Conservation (phyloP, 2,113 vertebrate genomes). For the Serinus canaria region DNA sequence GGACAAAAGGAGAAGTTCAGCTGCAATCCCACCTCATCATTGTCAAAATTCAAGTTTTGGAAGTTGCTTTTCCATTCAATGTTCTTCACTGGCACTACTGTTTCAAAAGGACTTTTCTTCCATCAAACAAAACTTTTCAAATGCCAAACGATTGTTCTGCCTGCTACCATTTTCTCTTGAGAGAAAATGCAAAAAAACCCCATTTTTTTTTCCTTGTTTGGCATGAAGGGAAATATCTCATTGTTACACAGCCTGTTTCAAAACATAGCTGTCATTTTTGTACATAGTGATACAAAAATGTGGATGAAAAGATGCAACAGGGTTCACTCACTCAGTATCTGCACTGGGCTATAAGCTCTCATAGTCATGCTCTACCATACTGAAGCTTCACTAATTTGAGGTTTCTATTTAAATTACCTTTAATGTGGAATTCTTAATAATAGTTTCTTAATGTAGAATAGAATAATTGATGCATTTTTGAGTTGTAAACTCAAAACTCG, state of each 20-base stretch:
- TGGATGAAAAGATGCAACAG: neutral
- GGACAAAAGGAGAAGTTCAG: neutral
- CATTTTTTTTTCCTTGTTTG: neutral
- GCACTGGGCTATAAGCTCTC: neutral
- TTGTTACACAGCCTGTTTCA: neutral
- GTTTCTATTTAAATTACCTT: slow-evolving; percentile 28
- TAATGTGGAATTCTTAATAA: slow-evolving; percentile 33
- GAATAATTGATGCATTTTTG: slow-evolving; percentile 46
- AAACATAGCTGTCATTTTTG: neutral
- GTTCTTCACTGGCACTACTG: neutral
- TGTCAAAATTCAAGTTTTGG: neutral
- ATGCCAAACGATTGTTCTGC: neutral
- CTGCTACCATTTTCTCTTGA: neutral
- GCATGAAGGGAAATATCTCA: neutral
- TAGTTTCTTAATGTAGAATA: slow-evolving; percentile 25
- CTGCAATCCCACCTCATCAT: neutral
- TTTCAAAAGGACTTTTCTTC: neutral
- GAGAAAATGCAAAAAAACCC: neutral
- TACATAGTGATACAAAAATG: neutral
- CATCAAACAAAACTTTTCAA: neutral
- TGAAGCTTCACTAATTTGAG: slow-evolving; percentile 34
- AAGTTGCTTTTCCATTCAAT: neutral
- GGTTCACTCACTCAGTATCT: neutral
- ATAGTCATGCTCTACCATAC: neutral
- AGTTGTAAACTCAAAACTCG: neutral